Conservation (phyloP, 2,113 vertebrate genomes). For the Aphyosemion australe region DNA sequence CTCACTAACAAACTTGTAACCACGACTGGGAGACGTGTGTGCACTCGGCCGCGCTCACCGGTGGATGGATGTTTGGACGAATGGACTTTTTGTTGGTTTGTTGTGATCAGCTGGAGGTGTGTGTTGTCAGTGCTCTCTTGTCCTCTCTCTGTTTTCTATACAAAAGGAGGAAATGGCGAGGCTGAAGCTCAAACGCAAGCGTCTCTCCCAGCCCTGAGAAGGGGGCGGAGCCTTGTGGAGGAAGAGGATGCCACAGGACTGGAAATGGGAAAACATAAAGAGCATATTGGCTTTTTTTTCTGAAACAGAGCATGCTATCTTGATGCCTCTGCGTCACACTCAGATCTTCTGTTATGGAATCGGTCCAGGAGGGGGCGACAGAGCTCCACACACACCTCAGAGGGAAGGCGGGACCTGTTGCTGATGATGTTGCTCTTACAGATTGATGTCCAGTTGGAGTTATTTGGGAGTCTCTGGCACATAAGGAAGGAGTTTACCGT, state of each 20-base stretch:
- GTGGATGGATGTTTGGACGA: conserved; percentile 25
- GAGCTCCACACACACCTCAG: conserved; percentile 51
- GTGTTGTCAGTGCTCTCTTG: conserved; percentile 62
- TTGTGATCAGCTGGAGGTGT: conserved; percentile 39
- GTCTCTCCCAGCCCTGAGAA: conserved; percentile 75
- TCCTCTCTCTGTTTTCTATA: conserved; percentile 62
- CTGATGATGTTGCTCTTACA: conserved; percentile 23
- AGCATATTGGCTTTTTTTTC: conserved; percentile 36
- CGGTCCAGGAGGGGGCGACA: conserved; percentile 57
- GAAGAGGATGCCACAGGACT: conserved; percentile 1
- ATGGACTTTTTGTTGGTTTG: conserved; percentile 40
- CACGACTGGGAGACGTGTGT: conserved; percentile 30
- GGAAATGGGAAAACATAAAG: not conserved
- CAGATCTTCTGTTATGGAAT: conserved; percentile 47
- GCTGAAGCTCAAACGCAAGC: conserved; percentile 78
- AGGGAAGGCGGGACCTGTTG: conserved; percentile 21
- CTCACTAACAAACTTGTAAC: conserved; percentile 61
- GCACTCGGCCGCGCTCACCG: conserved; percentile 24
- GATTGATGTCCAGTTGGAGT: conserved; percentile 27
- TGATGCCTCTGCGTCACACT: conserved; percentile 38
- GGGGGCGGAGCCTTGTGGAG: conserved; percentile 7
- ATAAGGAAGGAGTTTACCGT: conserved; percentile 60
- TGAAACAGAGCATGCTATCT: conserved; percentile 38
- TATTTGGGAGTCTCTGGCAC: conserved; percentile 62
- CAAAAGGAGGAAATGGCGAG: conserved; percentile 74